Conservation (phyloP, 1,140 invertebrate species). For the Thaumatotibia leucotreta region DNA sequence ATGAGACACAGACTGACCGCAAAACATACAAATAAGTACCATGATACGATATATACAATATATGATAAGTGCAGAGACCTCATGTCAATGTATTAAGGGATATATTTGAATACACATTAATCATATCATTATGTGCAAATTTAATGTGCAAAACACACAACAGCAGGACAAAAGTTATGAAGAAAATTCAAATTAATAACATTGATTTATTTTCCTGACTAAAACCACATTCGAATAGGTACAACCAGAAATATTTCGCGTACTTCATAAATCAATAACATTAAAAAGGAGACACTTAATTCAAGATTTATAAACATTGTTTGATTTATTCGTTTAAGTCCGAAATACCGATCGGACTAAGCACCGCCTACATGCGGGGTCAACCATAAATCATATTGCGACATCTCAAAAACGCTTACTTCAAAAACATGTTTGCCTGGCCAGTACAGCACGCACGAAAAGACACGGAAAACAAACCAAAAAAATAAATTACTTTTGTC, state of each 20-base stretch:
- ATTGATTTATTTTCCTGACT: neutral
- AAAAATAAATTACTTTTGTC: slow-evolving; percentile 77
- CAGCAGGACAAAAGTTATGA: neutral
- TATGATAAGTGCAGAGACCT: neutral
- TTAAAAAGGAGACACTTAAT: slow-evolving; percentile 61
- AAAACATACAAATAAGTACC: neutral
- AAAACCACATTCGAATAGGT: neutral
- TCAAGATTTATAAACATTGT: slow-evolving; percentile 55
- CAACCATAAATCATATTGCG: slow-evolving; percentile 68
- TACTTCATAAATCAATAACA: slow-evolving; percentile 35
- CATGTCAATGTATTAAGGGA: neutral
- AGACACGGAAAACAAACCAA: slow-evolving; percentile 73
- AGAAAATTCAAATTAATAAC: neutral
- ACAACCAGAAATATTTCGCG: slow-evolving; percentile 24
- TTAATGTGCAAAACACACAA: neutral
- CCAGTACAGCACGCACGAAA: slow-evolving; percentile 67
- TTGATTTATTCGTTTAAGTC: slow-evolving; percentile 43
- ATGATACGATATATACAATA: neutral
- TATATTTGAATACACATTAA: neutral
- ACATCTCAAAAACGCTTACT: slow-evolving; percentile 75
- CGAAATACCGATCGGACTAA: slow-evolving; percentile 70
- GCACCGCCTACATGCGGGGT: slow-evolving; percentile 66
- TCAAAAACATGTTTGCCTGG: slow-evolving; percentile 70
- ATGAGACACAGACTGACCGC: neutral
- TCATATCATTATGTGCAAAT: neutral